A percentile compares a stretch with the other conserved stretches of the same genome.
Conservation (phyloP, 2,113 vertebrate genomes). For the Sigmodon hispidus region DNA sequence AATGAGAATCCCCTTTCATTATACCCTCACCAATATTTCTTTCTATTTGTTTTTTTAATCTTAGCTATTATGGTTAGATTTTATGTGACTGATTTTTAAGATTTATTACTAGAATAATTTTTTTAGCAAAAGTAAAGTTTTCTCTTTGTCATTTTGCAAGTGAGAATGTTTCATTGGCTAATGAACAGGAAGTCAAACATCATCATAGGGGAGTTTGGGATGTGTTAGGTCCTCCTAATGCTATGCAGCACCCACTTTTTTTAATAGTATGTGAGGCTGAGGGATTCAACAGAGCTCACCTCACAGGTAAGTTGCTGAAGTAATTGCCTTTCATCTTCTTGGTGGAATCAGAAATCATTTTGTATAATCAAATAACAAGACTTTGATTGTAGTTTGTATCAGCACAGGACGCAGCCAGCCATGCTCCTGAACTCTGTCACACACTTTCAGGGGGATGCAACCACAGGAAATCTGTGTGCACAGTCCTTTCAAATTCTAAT, state of each 20-base stretch:
- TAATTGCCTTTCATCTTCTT: conserved; percentile 60
- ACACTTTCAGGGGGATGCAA: conserved; percentile 56
- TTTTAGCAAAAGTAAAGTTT: not conserved
- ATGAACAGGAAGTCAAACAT: not conserved
- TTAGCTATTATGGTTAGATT: not conserved
- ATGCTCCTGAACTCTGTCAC: conserved; percentile 59
- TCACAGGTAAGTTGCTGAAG: conserved; percentile 44
- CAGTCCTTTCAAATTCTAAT: conserved; percentile 80
- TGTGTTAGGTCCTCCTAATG: not conserved
- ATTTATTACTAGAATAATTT: not conserved
- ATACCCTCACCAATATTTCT: not conserved
- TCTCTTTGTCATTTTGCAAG: not conserved
- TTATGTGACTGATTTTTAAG: not conserved
- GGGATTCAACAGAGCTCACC: not conserved
- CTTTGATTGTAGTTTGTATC: conserved; percentile 54
- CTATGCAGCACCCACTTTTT: not conserved
- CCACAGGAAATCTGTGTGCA: conserved; percentile 55
- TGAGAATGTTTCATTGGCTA: not conserved
- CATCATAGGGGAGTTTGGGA: not conserved
- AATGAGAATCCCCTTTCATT: not conserved
- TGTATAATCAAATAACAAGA: conserved; percentile 64
- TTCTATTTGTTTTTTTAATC: not conserved
- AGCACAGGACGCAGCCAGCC: not conserved
- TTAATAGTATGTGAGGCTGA: not conserved
- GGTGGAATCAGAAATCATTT: conserved; percentile 62